Base-by-base conservation (phyloP, 1,140 invertebrate species). In the Dendrolimus kikuchii region DNA sequence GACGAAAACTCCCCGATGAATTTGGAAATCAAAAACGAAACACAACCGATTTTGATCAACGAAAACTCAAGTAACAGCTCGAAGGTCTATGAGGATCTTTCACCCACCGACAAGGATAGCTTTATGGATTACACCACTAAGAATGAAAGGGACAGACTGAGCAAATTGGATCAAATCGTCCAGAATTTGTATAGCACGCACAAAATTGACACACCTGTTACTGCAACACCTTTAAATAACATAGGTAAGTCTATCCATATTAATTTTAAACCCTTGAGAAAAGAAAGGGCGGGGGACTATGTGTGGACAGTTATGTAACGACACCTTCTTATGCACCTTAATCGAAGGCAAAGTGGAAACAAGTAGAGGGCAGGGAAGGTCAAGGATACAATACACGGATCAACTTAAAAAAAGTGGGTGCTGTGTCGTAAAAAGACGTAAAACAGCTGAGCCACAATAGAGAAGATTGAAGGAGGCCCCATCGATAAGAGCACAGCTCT, bases 151-250 rank as follows among this genome's bases (percentile, higher is more conserved):
- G 79, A 86, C 38, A 76, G 77, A 72, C 55, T 86, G 8, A 86
- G 81, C 53, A 86, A 81, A 62, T 40, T 86, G 43, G 81, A 86
- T 42, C 81, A 86, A 48, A 86, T 86, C 5, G 82, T 86, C 0
- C 79, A 86, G 59, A 84, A 82, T 58, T 55, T 86, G 53, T 86
- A 86, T 42, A 82, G 69, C 49, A 81, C 81, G 4, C 81, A 81
- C 49, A 74, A 77, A 53, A 75, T 80, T 62, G 69, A 71, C 1
- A 77, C 62, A 49, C 66, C 72, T 2, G 49, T 67, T 3, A 51
- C 57, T 6, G 49, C 67, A 4, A 41, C 66, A 4, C 38, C 53
- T 52, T 41, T 59, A 23, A 41, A 57, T 23, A 57, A 46, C 43
- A n/a, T 40, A 49, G 53, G 53, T 55, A 10, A 55, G 53, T 49